Evolutionary conservation across 2,113 vertebrate species (phyloP), one percentile per base, ranked within the genome.

Genomic region (Myrmecophaga tridactyla): DNA sequence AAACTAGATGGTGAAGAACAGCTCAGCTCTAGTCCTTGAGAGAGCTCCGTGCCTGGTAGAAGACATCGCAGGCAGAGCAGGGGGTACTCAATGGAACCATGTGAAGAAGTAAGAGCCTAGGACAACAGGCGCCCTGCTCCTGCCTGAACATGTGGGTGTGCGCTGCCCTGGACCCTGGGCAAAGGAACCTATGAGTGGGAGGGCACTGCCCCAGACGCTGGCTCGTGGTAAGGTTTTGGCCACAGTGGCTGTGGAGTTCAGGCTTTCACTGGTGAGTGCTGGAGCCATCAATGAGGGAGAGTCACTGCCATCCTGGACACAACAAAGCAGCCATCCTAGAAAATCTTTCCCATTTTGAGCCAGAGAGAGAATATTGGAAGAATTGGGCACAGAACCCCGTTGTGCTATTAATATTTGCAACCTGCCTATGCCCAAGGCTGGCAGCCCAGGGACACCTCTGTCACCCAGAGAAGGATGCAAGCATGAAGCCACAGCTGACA

Each of bases 161-260:
- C 29, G 6, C 60, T 51, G 17, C 48, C 18, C 36, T 29, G 8
- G 7, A 36, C 29, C 72, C 9, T 4, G 1, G 20, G 36, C 27
- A 25, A 12, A 69, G 73, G 81, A 56, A 53, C 46, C 20, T 6
- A 1, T 34, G 18, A 2, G 46, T 7, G 2, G 3, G 8, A 46
- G 73, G 23, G 60, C 13, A 2, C 48, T 77, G 62, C 13, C 39
- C 41, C 21, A 3, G 11, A 63, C 36, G 76, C n/a, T 7, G 23
- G 13, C 9, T 0, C 1, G 5, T 7, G 14, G n/a, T 11, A 23
- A 87, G 29, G n/a, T 1, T 7, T 21, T 3, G 6, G 48, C 46
- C 4, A 2, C 2, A 2, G 56, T 3, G 56, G 34, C 62, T 3
- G 6, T 20, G 62, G 31, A 14, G 21, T 20, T 39, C 36, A 53